A percentile compares a stretch with the other conserved stretches of the same genome.
phyloP scores from a whole-genome alignment of 37 sponge, comb jelly and placozoan genomes.

The Mnemiopsis leidyi region DNA sequence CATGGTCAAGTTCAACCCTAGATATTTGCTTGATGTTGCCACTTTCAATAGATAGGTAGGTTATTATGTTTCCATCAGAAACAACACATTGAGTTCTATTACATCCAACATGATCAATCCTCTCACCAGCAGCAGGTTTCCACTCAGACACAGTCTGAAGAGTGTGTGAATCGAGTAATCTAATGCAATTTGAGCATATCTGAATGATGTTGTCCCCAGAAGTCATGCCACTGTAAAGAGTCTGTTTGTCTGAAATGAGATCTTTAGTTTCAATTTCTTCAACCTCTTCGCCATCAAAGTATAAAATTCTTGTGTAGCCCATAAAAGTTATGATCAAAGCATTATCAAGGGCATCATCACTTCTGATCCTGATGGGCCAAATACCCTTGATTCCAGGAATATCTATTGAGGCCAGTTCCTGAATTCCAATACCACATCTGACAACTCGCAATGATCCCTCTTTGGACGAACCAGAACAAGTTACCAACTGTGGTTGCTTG shows the following conservation, averaged over 20 bases:
- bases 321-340: slow-evolving; percentile 79
- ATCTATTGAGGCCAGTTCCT: slow-evolving; percentile 82
- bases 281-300: slow-evolving; percentile 83
- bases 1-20: slow-evolving; percentile 71
- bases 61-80: slow-evolving; percentile 73
- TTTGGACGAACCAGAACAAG: slow-evolving; percentile 82
- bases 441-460: slow-evolving; percentile 84
- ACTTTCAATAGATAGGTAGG: slow-evolving; percentile 69
- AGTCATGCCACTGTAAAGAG: slow-evolving; percentile 78
- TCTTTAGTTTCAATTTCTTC: slow-evolving; percentile 85
- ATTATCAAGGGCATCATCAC: slow-evolving; percentile 67
- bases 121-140: slow-evolving; percentile 77
- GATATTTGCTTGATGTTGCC: slow-evolving; percentile 1
- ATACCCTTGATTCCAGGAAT: slow-evolving; percentile 76
- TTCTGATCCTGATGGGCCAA: slow-evolving; percentile 73
- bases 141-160: slow-evolving; percentile 69
- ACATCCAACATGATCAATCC: slow-evolving; percentile 79
- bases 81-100: slow-evolving; percentile 78
- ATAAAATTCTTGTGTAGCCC: slow-evolving; percentile 80
- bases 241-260: slow-evolving; percentile 75
- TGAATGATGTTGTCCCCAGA: slow-evolving; percentile 73
- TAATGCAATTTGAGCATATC: slow-evolving; percentile 67
- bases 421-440: slow-evolving; percentile 90
- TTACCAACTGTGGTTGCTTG: slow-evolving; percentile 85
- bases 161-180: background rate